phyloP scores from a whole-genome alignment of 2,113 vertebrate species.

The Macrotis lagotis region DNA sequence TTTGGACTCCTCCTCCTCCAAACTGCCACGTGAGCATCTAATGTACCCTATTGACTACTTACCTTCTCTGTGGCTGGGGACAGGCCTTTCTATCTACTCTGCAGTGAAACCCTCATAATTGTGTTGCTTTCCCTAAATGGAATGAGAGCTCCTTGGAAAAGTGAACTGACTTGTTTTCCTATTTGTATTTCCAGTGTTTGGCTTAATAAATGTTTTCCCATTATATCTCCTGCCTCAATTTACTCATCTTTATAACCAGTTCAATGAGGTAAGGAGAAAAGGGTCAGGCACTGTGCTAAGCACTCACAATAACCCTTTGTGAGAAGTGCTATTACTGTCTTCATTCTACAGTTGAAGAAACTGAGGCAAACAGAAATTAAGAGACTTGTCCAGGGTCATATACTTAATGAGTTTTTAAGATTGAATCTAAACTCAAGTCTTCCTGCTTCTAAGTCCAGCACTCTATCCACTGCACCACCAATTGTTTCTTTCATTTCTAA shows the following conservation, averaged over 20 bases:
- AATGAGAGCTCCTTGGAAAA: not conserved
- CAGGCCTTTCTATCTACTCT: not conserved
- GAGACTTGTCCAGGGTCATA: not conserved
- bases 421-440: not conserved
- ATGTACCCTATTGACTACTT: not conserved
- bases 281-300: not conserved
- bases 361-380: not conserved
- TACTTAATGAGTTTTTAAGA: not conserved
- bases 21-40: not conserved
- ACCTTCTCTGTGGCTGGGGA: not conserved
- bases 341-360: not conserved
- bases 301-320: not conserved
- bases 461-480: not conserved
- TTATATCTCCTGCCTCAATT: not conserved
- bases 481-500: not conserved
- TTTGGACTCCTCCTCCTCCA: not conserved
- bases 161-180: not conserved
- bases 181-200: not conserved
- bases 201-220: not conserved
- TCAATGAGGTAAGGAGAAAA: not conserved
- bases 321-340: not conserved
- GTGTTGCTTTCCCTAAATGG: not conserved
- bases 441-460: not conserved
- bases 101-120: not conserved
- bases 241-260: not conserved